These are phyloP conservation scores for Trichogramma dendrolimi DNA, from an alignment of 2,888 invertebrate genomes.

Conservation along the genomic window DNA sequence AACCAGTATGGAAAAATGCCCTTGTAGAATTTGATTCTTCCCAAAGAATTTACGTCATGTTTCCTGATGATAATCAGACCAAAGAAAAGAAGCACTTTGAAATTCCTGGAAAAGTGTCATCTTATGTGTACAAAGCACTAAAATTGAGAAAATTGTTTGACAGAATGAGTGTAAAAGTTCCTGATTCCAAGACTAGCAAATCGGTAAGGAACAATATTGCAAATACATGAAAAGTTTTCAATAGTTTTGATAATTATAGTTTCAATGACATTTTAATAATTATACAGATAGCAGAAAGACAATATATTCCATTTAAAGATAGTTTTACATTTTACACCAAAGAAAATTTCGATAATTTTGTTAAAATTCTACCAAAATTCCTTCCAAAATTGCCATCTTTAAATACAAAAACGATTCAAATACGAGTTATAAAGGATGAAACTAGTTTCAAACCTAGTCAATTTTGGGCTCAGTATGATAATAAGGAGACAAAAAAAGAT, in stretches of 20 bases:
- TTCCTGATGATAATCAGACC: conserved; percentile 51
- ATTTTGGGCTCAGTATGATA: conserved; percentile 65
- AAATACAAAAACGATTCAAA: conserved; percentile 58
- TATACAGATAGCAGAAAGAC: conserved; percentile 10
- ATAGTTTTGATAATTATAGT: not conserved
- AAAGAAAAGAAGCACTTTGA: conserved; percentile 7
- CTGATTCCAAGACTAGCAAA: conserved; percentile 39
- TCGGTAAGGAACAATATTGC: conserved; percentile 7
- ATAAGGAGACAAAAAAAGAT: conserved; percentile 50
- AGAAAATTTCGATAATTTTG: conserved; percentile 9
- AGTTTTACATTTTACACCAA: conserved; percentile 18
- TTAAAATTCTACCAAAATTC: conserved; percentile 7
- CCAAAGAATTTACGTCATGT: conserved; percentile 68
- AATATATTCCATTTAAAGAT: conserved; percentile 5
- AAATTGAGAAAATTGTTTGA: conserved; percentile 20
- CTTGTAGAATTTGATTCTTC: conserved; percentile 52
- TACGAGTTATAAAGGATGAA: conserved; percentile 51
- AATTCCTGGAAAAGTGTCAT: conserved; percentile 43
- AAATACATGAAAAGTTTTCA: not conserved
- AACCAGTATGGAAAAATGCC: conserved; percentile 34
- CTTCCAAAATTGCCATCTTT: conserved; percentile 58
- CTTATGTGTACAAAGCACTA: conserved; percentile 48
- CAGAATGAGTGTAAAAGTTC: conserved; percentile 54
- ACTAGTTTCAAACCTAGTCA: conserved; percentile 61
- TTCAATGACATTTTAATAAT: not conserved